Evolutionary conservation across 2,888 invertebrate species (phyloP).

Genomic region (Nomada flava): DNA sequence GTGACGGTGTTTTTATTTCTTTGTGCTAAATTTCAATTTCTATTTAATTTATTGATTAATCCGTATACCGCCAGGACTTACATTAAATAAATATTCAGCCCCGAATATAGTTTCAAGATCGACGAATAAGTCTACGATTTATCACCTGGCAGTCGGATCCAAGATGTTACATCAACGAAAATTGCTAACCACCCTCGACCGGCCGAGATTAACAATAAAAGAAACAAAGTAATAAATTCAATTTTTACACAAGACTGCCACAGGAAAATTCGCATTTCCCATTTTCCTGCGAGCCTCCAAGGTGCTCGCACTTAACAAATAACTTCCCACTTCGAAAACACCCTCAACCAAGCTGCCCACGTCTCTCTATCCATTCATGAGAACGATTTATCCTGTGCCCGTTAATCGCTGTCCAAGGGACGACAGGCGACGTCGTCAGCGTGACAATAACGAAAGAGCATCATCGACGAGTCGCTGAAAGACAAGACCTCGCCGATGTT

Average conservation of each 20-base stretch:
- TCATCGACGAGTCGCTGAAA: constrained; percentile 55
- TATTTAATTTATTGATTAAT: too few relatives aligned
- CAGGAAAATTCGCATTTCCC: not conserved
- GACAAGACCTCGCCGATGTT: constrained; percentile 67
- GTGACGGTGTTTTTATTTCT: too few relatives aligned
- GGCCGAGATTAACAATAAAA: too few relatives aligned
- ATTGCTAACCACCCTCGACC: too few relatives aligned
- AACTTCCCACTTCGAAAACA: not conserved
- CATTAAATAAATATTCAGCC: too few relatives aligned
- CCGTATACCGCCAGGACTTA: too few relatives aligned
- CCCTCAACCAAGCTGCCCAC: constrained; percentile 3
- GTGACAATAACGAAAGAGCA: constrained; percentile 67
- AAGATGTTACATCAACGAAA: too few relatives aligned
- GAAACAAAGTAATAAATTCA: too few relatives aligned
- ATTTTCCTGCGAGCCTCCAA: not conserved
- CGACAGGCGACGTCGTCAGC: constrained; percentile 39
- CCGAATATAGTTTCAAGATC: not conserved
- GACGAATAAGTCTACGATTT: not conserved
- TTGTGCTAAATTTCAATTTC: too few relatives aligned
- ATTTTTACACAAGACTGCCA: too few relatives aligned
- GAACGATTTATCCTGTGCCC: constrained; percentile 65
- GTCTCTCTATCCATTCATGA: not conserved
- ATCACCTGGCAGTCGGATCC: too few relatives aligned
- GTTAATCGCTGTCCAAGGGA: constrained; percentile 57
- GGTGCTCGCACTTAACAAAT: not conserved